Conservation (phyloP, 92 coral and sea anemone species). For the Chrysogorgia sp. region DNA sequence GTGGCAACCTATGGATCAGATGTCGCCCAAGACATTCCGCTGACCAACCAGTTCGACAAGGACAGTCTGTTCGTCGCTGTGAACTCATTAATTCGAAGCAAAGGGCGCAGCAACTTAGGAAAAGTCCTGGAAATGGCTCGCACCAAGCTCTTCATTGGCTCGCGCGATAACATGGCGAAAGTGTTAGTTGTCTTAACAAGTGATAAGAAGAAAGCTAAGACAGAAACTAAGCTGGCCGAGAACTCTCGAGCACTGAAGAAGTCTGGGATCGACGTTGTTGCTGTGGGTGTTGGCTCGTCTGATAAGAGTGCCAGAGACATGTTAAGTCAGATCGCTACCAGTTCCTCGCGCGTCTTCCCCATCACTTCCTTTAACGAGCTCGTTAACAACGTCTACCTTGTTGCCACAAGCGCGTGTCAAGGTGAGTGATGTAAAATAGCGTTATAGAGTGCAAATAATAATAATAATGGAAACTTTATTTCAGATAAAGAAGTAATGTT, state of each 20-base stretch:
- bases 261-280: constrained; percentile 39
- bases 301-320: constrained; percentile 25
- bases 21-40: constrained; percentile 33
- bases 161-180: constrained; percentile 35
- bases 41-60: constrained; percentile 45
- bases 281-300: constrained; percentile 31
- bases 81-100: constrained; percentile 30
- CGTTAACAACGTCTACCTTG: constrained; percentile 69
- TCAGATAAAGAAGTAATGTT: no score
- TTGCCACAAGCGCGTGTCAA: constrained; percentile 80
- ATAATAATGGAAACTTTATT: no score
- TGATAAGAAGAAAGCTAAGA: background rate
- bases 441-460: no score
- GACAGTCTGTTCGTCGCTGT: constrained; percentile 42
- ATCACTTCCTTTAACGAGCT: constrained; percentile 81
- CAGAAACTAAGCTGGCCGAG: background rate
- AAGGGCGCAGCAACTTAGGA: constrained; percentile 7
- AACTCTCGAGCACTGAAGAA: constrained; percentile 32
- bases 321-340: constrained; percentile 24
- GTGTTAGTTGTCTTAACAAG: constrained; percentile 22
- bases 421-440: constrained; percentile 54
- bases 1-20: constrained; percentile 51
- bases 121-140: constrained; percentile 40
- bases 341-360: constrained; percentile 57
- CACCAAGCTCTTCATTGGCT: constrained; percentile 37